Evolutionary conservation across 2,113 vertebrate genomes (phyloP), one percentile per base, ranked within the genome.

Genomic region (Athene cunicularia): DNA sequence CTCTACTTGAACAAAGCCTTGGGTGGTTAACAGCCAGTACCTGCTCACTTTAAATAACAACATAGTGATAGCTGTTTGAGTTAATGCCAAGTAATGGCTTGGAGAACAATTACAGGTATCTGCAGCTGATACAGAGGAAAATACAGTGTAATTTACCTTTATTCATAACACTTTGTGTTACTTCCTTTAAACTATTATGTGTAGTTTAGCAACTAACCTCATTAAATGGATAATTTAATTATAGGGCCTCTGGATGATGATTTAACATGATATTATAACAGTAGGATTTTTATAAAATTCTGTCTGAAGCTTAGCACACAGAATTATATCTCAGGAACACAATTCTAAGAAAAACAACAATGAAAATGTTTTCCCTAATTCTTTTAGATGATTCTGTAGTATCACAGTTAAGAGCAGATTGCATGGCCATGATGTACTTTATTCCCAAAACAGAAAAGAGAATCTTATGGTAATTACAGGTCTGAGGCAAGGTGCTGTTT

Each of bases 141-240:
- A 53, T 49, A 39, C 33, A 28, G 53, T 58, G 53, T 82, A 66
- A 93, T 93, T 95, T 75, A 66, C 53, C 37, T 81, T 76, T 96
- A 55, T 59, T 85, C 59, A 6, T 66, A 93, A 68, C 9, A 9
- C 18, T 75, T 80, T 20, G 8, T 85, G 17, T 82, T 88, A 88
- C 71, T 67, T 66, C 79, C 67, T 85, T 79, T 33, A 39, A 82
- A 63, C 39, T 35, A 5, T 72, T 82, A 26, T 3, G 3, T 68
- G n/a, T 56, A 53, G 63, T 95, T 94, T 63, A 88, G 53, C 75
- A 62, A 53, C 81, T 60, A 68, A 89, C 47, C 39, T 92, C 68
- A 24, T 68, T 55, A 95, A 94, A 68, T 79, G 30, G 84, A 47
- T 45, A 32, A 49, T 72, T 90, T 93, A 90, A 91, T 95, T 92